These are phyloP conservation scores for Leptatherina wallacei DNA, from an alignment of 2,797 vertebrate species.

Conservation along the genomic window DNA sequence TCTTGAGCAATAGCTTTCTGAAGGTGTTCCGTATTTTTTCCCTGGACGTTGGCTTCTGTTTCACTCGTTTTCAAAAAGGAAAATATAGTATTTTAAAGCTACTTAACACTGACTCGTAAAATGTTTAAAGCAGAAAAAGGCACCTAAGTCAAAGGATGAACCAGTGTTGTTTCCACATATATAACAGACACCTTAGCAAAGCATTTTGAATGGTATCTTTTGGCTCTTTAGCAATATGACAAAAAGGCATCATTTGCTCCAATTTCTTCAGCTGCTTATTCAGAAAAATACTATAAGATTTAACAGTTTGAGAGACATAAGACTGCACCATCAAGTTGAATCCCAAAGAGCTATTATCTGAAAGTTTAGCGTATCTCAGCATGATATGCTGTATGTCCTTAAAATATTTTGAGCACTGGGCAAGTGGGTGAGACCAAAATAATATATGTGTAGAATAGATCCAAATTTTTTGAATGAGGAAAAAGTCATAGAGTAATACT, in stretches of 20 bases:
- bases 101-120: not conserved
- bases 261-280: not conserved
- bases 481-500: not conserved
- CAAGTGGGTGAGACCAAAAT: not conserved
- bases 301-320: not conserved
- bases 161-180: not conserved
- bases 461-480: not conserved
- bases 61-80: not conserved
- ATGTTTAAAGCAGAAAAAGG: not conserved
- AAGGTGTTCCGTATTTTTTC: not conserved
- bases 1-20: not conserved
- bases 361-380: not conserved
- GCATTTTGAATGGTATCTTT: not conserved
- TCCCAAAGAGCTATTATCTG: not conserved
- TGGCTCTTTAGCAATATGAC: not conserved
- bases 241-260: not conserved
- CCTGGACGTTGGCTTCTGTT: not conserved
- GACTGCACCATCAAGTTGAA: not conserved
- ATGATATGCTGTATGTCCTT: not conserved
- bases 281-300: not conserved
- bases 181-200: not conserved
- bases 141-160: not conserved
- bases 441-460: not conserved
- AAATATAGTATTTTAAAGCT: not conserved
- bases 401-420: not conserved